phyloP scores from a whole-genome alignment of 2,888 invertebrate genomes.

The Himalopsyche japonica region DNA sequence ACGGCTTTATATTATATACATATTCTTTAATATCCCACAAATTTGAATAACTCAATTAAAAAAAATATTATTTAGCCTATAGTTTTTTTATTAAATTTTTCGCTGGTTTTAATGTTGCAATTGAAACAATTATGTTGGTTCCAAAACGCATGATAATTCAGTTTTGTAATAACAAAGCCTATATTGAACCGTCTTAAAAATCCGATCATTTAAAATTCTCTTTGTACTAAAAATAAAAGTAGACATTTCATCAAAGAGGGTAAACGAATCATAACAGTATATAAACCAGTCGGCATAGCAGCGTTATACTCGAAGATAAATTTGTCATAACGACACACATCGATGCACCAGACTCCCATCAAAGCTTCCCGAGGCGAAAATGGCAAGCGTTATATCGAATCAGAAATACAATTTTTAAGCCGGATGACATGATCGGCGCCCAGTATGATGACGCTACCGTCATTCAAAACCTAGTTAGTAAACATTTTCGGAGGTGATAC shows the following conservation, averaged over 20 bases:
- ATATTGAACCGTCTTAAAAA: too few species aligned
- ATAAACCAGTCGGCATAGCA: not conserved
- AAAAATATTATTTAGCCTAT: too few species aligned
- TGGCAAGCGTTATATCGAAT: slow-evolving; percentile 32
- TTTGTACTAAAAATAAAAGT: too few species aligned
- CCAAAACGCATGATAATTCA: too few species aligned
- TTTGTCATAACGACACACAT: slow-evolving; percentile 4
- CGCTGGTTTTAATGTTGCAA: too few species aligned
- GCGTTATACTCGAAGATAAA: slow-evolving; percentile 2
- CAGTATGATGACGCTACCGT: not conserved
- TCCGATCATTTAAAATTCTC: too few species aligned
- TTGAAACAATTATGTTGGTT: too few species aligned
- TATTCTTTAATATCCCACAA: too few species aligned
- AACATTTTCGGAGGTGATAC: not conserved
- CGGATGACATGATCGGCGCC: slow-evolving; percentile 13
- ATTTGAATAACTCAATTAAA: too few species aligned
- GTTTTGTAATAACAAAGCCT: too few species aligned
- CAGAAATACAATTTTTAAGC: slow-evolving; percentile 35
- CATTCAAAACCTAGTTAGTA: not conserved
- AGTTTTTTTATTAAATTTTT: too few species aligned
- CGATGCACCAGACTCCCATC: slow-evolving; percentile 20
- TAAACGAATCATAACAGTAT: not conserved
- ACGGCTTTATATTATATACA: too few species aligned
- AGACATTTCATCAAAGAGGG: not conserved
- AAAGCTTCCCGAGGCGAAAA: slow-evolving; percentile 14